Evolutionary conservation across 2,888 invertebrate genomes (phyloP), one percentile per base, ranked within the genome.

Genomic region (Campoletis raptor): DNA sequence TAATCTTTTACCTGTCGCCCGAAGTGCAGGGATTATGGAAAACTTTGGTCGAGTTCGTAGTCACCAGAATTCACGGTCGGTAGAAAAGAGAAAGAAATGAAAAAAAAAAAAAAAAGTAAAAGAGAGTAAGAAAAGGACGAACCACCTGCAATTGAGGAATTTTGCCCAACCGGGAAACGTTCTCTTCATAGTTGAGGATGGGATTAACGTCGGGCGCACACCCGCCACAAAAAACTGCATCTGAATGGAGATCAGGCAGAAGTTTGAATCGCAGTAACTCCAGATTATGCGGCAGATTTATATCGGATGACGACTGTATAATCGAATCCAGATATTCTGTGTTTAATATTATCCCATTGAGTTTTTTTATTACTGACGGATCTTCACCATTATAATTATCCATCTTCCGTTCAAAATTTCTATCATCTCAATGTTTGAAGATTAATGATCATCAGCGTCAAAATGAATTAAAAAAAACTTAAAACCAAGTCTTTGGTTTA

Each of bases 271-370:
- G 70, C 83, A 30, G 76, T 83, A 83, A 83, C 83, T 86, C 78
- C 77, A 77, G 86, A 86, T 83, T 86, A 86, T 86, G 72, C 86
- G 52, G 80, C 77, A 86, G 86, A 86, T 86, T 86, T 86, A 86
- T 86, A 84, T 86, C 86, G 78, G 78, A 84, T 64, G 81, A 84
- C 83, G 81, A 84, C 83, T 81, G 81, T 84, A 86, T 86, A 86
- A 86, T 84, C 83, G 86, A 86, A 84, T 86, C 74, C 78, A 69
- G 84, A 86, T 84, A 86, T 83, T 69, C 82, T 80, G 70, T 40
- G 69, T 74, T 82, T 82, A 77, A 86, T 80, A 77, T 81, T 73
- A 83, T 80, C 48, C 70, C 9, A 48, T 45, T 21, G 30, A 15
- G 18, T 78, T 36, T 24, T 52, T 52, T 30, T n/a, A 12, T 57